Evolutionary conservation across 2,797 vertebrate genomes (phyloP), one percentile per base, ranked within the genome.

Genomic region (Vireo griseus): DNA sequence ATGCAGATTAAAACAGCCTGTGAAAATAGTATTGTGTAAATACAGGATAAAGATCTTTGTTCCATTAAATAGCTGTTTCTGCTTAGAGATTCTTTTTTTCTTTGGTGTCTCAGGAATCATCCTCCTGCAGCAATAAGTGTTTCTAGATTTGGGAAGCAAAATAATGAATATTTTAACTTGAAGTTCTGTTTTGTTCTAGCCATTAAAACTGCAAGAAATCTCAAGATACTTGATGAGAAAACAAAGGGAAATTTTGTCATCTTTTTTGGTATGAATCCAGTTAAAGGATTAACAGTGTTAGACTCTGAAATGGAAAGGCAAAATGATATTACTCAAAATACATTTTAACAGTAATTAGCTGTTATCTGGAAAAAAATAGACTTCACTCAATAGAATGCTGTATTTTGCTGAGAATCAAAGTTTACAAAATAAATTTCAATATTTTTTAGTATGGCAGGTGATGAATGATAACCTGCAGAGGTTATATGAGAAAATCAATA

Each of bases 401-500:
- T 92, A 94, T 95, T 95, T 96, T 94, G 73, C 93, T 94, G 88
- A 92, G 62, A 96, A 96, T 95, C 80, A 94, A 83, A 92, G 87
- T 98, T 97, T 97, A 94, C 95, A 91, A 96, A 97, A 97, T 97
- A 97, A 91, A 96, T 96, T 96, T 97, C 89, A 95, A 98, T 97
- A 98, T 98, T 98, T 98, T 91, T 96, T 95, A 94, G 95, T 98
- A 96, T 98, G 97, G 98, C 97, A 97, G 98, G 98, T 99, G 98
- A 99, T 99, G 98, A 99, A 99, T 99, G 99, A 98, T 97, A 98
- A 97, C 95, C 96, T 98, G 98, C 98, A 97, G 98, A 99, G 98
- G 98, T 98, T 96, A 97, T 98, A 98, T 98, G 98, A 98, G 97
- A 99, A 99, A 99, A 99, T 99, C 99, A 98, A 99, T 99, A 98